Base-by-base conservation (phyloP, 2,113 vertebrate species). In the Alaudala cheleensis region DNA sequence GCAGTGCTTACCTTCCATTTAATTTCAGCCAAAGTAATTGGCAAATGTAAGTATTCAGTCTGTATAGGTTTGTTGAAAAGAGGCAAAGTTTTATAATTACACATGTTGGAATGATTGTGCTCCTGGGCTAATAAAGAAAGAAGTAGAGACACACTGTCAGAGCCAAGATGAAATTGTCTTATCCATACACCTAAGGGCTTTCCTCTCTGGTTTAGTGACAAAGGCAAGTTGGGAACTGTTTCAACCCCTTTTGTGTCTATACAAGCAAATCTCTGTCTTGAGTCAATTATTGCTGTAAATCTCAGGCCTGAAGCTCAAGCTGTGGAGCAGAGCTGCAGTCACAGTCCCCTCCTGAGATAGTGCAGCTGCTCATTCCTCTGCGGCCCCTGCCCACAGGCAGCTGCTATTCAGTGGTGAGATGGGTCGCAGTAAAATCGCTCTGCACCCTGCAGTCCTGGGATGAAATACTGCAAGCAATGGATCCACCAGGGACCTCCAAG, bases 301-400 rank as follows among this genome's bases (percentile, higher is more conserved):
- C 50, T 74, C 22, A 25, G 58, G 6, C 45, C 50, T 61, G 73
- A 61, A 61, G 70, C 44, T 51, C 11, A 9, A 31, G 16, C 44
- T 17, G 24, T 5, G 19, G 24, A 8, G 22, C 0, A 17, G 12
- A 42, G 22, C 39, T 29, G 29, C 53, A 82, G 50, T 5, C 42
- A 6, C 8, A 12, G 53, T 4, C 11, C 9, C 29, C 6, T 3
- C 71, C 16, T 3, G 45, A 53, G 33, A 24, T 11, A 5, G 5
- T 5, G 18, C 69, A 54, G 56, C 50, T 61, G 67, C 51, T 78
- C 26, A 1, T 40, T 49, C 67, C 50, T 11, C 2, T 2, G 2
- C 0, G 0, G 8, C 9, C 17, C 61, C 34, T 33, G 18, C 24
- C 6, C 9, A 15, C 1, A 0, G 1, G n/a, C 37, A 65, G 14